Percentiles rank a stretch among this genome's conserved stretches.
These are phyloP conservation scores for Gnathonemus longibarbis DNA, from an alignment of 2,113 vertebrate species.

Conservation along the genomic window DNA sequence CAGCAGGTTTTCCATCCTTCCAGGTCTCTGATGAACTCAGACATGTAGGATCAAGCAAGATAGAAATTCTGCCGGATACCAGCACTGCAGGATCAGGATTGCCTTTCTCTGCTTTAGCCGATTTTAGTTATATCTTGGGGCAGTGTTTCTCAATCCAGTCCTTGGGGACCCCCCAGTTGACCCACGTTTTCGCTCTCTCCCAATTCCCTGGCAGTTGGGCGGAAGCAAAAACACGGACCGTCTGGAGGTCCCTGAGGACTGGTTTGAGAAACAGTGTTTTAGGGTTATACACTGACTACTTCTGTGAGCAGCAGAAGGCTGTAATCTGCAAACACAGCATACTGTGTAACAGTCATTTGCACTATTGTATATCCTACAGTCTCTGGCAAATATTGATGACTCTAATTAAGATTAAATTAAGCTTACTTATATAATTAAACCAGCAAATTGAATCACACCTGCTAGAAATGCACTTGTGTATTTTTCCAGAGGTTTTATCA, in stretches of 20 bases:
- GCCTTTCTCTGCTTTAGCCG: background rate
- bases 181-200: background rate
- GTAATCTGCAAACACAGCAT: background rate
- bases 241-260: background rate
- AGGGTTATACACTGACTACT: background rate
- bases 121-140: background rate
- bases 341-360: background rate
- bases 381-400: background rate
- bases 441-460: background rate
- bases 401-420: conserved; percentile 3
- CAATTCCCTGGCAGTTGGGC: background rate
- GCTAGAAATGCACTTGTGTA: background rate
- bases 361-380: background rate
- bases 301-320: background rate
- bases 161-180: background rate
- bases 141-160: background rate
- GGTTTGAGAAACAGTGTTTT: no score
- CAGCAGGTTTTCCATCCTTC: background rate
- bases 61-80: background rate
- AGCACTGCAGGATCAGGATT: background rate
- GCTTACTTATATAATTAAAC: conserved; percentile 1
- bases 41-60: background rate
- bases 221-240: background rate
- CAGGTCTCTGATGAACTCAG: background rate
- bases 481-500: background rate